Conservation (phyloP, 2,888 invertebrate species). For the Xestia c-nigrum region DNA sequence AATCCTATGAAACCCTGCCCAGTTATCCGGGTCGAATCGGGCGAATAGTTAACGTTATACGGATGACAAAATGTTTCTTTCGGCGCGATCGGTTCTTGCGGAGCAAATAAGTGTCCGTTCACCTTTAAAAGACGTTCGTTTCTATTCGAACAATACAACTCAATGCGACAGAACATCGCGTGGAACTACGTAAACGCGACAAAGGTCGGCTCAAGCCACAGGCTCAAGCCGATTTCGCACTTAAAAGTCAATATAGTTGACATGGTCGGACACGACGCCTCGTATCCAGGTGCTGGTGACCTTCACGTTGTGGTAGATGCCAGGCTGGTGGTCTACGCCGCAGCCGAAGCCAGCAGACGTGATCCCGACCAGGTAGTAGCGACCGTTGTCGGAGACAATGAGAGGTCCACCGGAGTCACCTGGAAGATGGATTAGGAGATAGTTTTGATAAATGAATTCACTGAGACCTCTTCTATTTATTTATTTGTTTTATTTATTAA, state of each 20-base stretch:
- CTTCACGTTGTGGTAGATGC: slow-evolving; percentile 95
- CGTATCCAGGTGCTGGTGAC: slow-evolving; percentile 93
- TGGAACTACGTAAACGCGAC: not conserved
- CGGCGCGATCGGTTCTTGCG: too few species aligned
- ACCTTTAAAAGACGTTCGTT: not conserved
- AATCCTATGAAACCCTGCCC: too few species aligned
- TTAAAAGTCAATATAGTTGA: slow-evolving; percentile 76
- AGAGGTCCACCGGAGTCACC: slow-evolving; percentile 96
- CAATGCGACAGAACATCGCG: not conserved
- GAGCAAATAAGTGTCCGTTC: too few species aligned
- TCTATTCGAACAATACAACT: not conserved
- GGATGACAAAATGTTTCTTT: too few species aligned
- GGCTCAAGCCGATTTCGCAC: not conserved
- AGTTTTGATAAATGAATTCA: not conserved
- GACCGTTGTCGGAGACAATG: slow-evolving; percentile 92
- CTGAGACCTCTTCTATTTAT: not conserved
- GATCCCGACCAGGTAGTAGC: slow-evolving; percentile 95
- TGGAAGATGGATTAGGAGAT: slow-evolving; percentile 70
- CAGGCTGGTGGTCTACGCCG: slow-evolving; percentile 96
- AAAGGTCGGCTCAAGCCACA: not conserved
- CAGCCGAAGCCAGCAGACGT: slow-evolving; percentile 97
- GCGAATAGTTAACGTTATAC: too few species aligned
- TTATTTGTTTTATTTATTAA: too few species aligned
- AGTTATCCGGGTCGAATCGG: too few species aligned
- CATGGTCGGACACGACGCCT: slow-evolving; percentile 84